Conservation (phyloP, 2,113 vertebrate species). For the Galemys pyrenaicus region DNA sequence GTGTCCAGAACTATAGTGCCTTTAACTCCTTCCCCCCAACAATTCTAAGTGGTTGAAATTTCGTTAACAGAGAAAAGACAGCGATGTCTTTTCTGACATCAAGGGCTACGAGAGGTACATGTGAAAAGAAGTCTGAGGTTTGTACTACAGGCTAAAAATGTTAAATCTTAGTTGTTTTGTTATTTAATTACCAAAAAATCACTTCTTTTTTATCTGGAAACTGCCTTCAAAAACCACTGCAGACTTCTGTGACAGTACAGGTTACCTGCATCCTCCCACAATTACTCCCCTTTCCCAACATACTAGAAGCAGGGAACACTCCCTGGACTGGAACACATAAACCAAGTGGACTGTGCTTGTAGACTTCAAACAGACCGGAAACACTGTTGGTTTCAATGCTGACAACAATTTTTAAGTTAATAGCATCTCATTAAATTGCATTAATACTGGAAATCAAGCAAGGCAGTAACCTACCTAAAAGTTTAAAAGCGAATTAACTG, state of each 20-base stretch:
- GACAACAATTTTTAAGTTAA: neutral
- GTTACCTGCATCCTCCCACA: neutral
- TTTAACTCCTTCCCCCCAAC: neutral
- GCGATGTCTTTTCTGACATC: neutral
- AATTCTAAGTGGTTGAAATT: neutral
- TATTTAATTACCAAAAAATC: neutral
- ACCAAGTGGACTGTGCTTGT: neutral
- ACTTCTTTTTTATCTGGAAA: slow-evolving; percentile 6
- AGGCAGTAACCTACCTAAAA: neutral
- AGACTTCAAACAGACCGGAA: slow-evolving; percentile 36
- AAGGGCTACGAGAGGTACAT: neutral
- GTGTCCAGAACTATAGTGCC: neutral
- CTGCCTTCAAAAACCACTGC: slow-evolving; percentile 3
- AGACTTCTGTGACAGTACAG: neutral
- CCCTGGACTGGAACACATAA: neutral
- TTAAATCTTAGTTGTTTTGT: neutral
- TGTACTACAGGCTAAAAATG: neutral
- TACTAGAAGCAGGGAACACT: neutral
- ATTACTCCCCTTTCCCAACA: neutral
- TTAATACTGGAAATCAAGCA: slow-evolving; percentile 15
- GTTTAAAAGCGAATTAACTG: slow-evolving; percentile 34
- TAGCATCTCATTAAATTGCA: slow-evolving; percentile 16
- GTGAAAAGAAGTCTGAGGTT: neutral
- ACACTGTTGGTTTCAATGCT: neutral
- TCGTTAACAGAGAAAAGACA: neutral